Base-by-base conservation (phyloP, 2,113 vertebrate genomes). In the Cygnus buccinator region DNA sequence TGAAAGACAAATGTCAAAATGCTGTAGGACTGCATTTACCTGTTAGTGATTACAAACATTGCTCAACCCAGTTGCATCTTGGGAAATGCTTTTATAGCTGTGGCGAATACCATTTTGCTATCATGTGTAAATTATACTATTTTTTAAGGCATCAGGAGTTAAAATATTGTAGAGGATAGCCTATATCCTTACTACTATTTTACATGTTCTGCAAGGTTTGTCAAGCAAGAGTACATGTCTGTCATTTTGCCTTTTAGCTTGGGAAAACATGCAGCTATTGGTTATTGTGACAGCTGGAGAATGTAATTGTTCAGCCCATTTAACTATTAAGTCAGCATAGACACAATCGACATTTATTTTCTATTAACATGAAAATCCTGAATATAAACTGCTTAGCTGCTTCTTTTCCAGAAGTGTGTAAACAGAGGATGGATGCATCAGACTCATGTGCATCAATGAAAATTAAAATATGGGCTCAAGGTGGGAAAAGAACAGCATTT, bases 1-100 rank as follows among this genome's bases (percentile, higher is more conserved):
- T 85, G 67, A 89, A 94, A 96, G 75, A 92, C 82, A 84, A 86
- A 87, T 44, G 41, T 48, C 90, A 94, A 87, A 93, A 92, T 76
- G 8, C 43, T 63, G 52, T 61, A 91, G 52, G 33, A 59, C 13
- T 83, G 48, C n/a, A 84, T 82, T 92, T 89, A 84, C 81, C 66
- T 90, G 21, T 18, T 87, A 92, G 35, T 62, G 70, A 71, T 92
- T 79, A 37, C 37, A 79, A 66, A 82, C 14, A 43, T 68, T 50
- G 43, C 61, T 89, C 57, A 89, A 93, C 33, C 37, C 57, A 72
- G 35, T 3, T 54, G 76, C 76, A 89, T 41, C 44, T 68, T 1
- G 8, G 44, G 44, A 95, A 93, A 77, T 50, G 35, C 13, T 93
- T 82, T 84, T 54, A 75, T 15, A 86, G 54, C 35, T 71, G 50